Evolutionary conservation across 2,888 invertebrate species (phyloP), one percentile per base, ranked within the genome.

Genomic region (Patella depressa): DNA sequence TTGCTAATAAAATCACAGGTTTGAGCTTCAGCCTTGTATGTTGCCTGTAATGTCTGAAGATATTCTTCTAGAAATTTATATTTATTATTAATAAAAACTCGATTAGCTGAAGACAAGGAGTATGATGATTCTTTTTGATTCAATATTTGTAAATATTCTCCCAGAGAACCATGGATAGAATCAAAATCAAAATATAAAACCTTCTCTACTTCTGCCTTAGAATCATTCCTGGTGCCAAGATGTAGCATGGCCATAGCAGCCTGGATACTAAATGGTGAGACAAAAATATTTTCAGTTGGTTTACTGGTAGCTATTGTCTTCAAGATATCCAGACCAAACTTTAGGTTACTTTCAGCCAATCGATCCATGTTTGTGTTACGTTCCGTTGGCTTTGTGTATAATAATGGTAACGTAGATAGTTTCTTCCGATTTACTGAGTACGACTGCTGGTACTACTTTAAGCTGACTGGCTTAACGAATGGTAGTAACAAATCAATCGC

Each of bases 231-330:
- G 17, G 92, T 91, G 15, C 92, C 93, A 11, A 89, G 83, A 55
- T 88, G 88, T 19, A 91, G 87, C 91, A 92, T 91, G 57, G 90
- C 87, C 78, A 93, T 82, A n/a, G 91, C 91, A 19, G 89, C 85
- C 57, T 89, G 88, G 54, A 92, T 88, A 78, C 91, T 91, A 79
- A 91, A 85, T 0, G 92, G 92, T 1, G 92, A 92, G 77, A 91
- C 82, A 78, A 92, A 90, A 11, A 90, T 24, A 76, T 88, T 88
- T 24, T 81, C 80, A 45, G 71, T 73, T n/a, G 72, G 71, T 19
- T 14, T 53, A 5, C 65, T 71, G 1, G 72, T 45, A 53, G 57
- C 71, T 15, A 74, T 15, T 65, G 77, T 74, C 34, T 74, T 73
- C 29, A 79, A 77, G 1, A 83, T 76, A 54, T 79, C 77, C 12